Base-by-base conservation (phyloP, 2,797 vertebrate species). In the Linurgus olivaceus region DNA sequence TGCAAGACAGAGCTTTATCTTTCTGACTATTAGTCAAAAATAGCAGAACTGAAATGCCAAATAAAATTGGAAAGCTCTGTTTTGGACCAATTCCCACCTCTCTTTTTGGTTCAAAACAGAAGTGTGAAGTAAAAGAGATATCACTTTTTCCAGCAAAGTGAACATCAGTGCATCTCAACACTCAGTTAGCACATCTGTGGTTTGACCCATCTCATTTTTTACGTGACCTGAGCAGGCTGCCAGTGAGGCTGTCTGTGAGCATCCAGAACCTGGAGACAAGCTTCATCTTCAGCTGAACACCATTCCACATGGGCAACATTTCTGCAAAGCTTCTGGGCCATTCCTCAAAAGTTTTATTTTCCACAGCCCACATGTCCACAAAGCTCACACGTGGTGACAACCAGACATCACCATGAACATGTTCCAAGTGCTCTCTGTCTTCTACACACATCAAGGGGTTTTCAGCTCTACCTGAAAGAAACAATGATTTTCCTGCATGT, bases 141-240 rank as follows among this genome's bases (percentile, higher is more conserved):
- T 97, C 86, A 70, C 70, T 85, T 96, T 96, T 96, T 95, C 75
- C 52, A 86, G 77, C 76, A 24, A 84, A 86, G 42, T 81, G 94
- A 97, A 94, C 92, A 96, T 82, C 47, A 13, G 87, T 45, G 70
- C 86, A 88, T 96, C 96, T 97, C 91, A 94, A 81, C 89, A 94
- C 61, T 79, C 91, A 93, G 81, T 92, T 85, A 95, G 90, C 73
- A 93, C 95, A 96, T 94, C 96, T 97, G 97, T 95, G 95, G 72
- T 93, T 89, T 91, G 96, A 96, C 97, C 95, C 95, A 88, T 93
- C 88, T 95, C 66, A 48, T 94, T 94, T 93, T 88, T 93, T 73
- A 88, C 8, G 25, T 84, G 79, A 97, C 96, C 90, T 29, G 35
- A 91, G 65, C 94, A 92, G 83, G 76, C 94, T 88, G 80, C 79